phyloP scores from a whole-genome alignment of 2,113 vertebrate genomes.

The Triplophysa siluroides region DNA sequence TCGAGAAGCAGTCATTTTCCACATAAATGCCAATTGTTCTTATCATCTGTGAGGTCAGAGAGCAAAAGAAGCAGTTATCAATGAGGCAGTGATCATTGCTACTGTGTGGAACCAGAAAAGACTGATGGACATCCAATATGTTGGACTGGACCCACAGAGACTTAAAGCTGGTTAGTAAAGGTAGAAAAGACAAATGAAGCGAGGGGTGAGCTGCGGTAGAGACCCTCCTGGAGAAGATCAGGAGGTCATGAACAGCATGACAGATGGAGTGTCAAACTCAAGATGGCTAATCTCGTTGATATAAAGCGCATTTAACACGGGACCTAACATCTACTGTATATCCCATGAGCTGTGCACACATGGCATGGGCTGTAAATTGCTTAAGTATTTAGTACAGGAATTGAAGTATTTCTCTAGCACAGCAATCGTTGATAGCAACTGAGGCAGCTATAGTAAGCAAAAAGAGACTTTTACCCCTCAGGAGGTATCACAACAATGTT shows the following conservation, averaged over 20 bases:
- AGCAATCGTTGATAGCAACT: slow-evolving; percentile 20
- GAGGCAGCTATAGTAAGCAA: neutral
- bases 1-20: too few relatives aligned
- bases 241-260: slow-evolving; percentile 37
- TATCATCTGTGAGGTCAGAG: too few relatives aligned
- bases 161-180: neutral
- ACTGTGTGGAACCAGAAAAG: too few relatives aligned
- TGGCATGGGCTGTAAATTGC: slow-evolving; percentile 20
- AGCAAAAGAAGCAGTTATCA: too few relatives aligned
- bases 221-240: slow-evolving; percentile 26
- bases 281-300: slow-evolving; percentile 41
- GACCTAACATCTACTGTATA: slow-evolving; percentile 20
- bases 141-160: neutral
- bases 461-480: neutral
- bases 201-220: slow-evolving; percentile 6
- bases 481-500: neutral
- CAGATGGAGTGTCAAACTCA: slow-evolving; percentile 26
- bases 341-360: slow-evolving; percentile 12
- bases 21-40: too few relatives aligned
- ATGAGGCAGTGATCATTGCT: too few relatives aligned
- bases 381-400: slow-evolving; percentile 21
- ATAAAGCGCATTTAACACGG: slow-evolving; percentile 7
- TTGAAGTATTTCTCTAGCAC: slow-evolving; percentile 24
- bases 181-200: slow-evolving; percentile 15
- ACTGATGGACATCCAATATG: too few relatives aligned